Evolutionary conservation across 2,888 invertebrate genomes (phyloP).

Genomic region (Ochropleura leucogaster): DNA sequence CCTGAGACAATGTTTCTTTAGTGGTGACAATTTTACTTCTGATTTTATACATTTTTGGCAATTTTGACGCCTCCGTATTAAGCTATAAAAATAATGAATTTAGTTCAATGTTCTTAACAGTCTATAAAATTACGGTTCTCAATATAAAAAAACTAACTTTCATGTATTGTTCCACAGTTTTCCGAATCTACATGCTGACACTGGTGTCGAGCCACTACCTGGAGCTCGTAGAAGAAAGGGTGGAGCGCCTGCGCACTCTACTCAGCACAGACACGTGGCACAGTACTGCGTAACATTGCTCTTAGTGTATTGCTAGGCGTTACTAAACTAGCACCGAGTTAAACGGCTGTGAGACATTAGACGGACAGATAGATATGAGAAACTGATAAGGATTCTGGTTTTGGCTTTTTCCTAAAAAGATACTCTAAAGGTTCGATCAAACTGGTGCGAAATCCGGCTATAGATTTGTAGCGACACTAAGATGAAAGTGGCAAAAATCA

Average conservation of each 20-base stretch:
- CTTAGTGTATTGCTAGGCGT: not conserved
- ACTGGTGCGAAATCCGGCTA: too few species aligned
- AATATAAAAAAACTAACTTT: not conserved
- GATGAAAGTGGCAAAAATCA: too few species aligned
- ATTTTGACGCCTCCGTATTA: too few species aligned
- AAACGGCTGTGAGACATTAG: constrained; percentile 4
- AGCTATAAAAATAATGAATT: not conserved
- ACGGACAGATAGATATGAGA: not conserved
- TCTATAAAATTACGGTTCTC: not conserved
- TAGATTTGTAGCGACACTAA: too few species aligned
- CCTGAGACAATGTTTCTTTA: not conserved
- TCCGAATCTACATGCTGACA: constrained; percentile 85
- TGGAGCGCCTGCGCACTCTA: constrained; percentile 75
- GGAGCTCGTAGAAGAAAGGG: constrained; percentile 78
- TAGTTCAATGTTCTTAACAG: not conserved
- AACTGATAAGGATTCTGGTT: not conserved
- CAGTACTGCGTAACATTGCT: constrained; percentile 53
- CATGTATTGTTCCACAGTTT: constrained; percentile 71
- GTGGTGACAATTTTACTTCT: too few species aligned
- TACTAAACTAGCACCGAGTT: not conserved
- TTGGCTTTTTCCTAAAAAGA: not conserved
- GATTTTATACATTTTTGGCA: too few species aligned
- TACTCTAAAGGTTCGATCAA: not conserved
- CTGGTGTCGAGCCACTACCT: constrained; percentile 84
- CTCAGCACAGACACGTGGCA: constrained; percentile 80